phyloP scores from a whole-genome alignment of 1,140 invertebrate species.

The Eurosta solidaginis region DNA sequence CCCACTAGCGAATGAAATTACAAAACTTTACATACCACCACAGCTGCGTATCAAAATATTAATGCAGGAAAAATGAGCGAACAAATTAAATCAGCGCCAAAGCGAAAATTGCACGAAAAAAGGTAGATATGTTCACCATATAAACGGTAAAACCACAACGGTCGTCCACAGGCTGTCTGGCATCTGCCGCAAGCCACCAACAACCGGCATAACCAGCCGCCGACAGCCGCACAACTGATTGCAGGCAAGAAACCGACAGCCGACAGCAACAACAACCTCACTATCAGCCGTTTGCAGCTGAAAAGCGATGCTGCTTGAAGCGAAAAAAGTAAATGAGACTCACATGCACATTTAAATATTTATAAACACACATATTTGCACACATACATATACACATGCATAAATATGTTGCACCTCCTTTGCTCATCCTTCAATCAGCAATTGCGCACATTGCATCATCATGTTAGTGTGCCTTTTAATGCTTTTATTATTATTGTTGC shows the following conservation, averaged over 20 bases:
- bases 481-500: background rate
- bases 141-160: slow-evolving; percentile 7
- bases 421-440: background rate
- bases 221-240: slow-evolving; percentile 45
- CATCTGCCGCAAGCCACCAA: background rate
- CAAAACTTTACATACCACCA: no score
- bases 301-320: background rate
- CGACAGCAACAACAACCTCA: background rate
- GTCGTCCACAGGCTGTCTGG: slow-evolving; percentile 13
- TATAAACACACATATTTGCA: background rate
- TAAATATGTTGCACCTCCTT: background rate
- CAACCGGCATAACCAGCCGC: background rate
- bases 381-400: background rate
- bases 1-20: no score
- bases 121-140: background rate
- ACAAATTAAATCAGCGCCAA: slow-evolving; percentile 11
- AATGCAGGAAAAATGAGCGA: background rate
- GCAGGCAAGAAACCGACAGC: no score
- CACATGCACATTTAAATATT: background rate
- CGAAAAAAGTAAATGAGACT: background rate
- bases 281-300: background rate
- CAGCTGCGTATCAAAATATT: no score
- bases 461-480: background rate
- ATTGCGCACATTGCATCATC: no score
- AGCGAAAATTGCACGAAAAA: background rate